Base-by-base conservation (phyloP, 37 sponge, comb jelly and placozoan species). In the Aplysina aerophoba region DNA sequence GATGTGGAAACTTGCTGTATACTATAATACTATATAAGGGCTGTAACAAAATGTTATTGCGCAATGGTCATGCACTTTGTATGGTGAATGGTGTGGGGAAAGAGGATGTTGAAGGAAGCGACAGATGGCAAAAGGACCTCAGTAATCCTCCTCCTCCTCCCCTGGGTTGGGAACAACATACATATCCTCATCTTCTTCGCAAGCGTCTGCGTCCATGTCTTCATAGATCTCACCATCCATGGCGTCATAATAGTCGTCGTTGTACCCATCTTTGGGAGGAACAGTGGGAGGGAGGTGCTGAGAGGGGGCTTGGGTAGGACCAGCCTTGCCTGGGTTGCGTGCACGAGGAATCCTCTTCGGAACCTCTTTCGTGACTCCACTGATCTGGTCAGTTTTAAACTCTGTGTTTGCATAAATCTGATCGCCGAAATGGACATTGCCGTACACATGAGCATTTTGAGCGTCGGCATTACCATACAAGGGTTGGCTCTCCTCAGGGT, bases 121-220 rank as follows among this genome's bases (percentile, higher is more conserved):
- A 17, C 17, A 14, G 4, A 27, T 27, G 63, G 27, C 63, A 6
- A 14, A 17, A 20, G n/a, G 4, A 14, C 63, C 25, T 25, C 25
- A 27, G 63, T 62, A 27, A 4, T 71, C 73, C 20, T 71, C 73
- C 33, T 71, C 37, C 33, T 71, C 73, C 33, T 20, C 73, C 17
- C 50, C 50, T 3, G 50, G 50, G 8, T 44, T 44, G 8, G 50
- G 50, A 3, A 33, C 73, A 35, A 75, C 78, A 24, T 75, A 75
- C 44, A 75, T 75, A 21, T 75, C 53, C 12, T 75, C 78, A 36
- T 75, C 78, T 75, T 31, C 22, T 2, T n/a, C n/a, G n/a, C n/a
- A n/a, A n/a, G n/a, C n/a, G n/a, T 44, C 50, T 11, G 44, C 54
- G 37, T 75, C 50, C 17, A 17, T 16, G 16, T 20, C 54, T 41